These are phyloP conservation scores for Formica aserva DNA, from an alignment of 2,888 invertebrate species.

Conservation along the genomic window DNA sequence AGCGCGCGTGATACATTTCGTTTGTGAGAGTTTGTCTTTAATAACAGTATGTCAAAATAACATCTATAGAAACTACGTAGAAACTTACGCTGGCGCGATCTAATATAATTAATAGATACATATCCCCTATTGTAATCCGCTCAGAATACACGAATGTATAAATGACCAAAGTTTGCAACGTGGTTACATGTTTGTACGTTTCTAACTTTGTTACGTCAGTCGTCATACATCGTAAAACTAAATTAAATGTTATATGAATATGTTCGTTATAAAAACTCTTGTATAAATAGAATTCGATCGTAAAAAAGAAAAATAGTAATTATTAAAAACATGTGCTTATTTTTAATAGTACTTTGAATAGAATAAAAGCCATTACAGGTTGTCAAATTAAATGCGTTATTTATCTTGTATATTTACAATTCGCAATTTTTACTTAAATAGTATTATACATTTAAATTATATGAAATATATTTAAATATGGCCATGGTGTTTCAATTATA, in stretches of 20 bases:
- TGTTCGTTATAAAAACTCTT: background rate
- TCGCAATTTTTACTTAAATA: background rate
- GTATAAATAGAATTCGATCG: background rate
- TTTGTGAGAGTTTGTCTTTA: background rate
- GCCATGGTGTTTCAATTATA: background rate
- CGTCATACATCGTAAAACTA: background rate
- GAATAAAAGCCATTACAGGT: background rate
- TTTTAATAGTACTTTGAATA: background rate
- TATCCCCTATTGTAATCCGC: slow-evolving; percentile 13
- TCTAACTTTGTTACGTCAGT: slow-evolving; percentile 13
- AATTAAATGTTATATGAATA: slow-evolving; percentile 1
- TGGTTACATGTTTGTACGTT: background rate
- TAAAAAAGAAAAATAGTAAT: background rate
- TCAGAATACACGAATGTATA: background rate
- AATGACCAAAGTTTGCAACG: slow-evolving; percentile 22
- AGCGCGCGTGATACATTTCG: slow-evolving; percentile 22
- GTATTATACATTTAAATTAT: background rate
- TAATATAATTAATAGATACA: slow-evolving; percentile 23
- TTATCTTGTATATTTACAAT: background rate
- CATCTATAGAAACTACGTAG: background rate
- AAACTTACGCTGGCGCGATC: slow-evolving; percentile 1
- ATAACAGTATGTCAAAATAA: slow-evolving; percentile 16
- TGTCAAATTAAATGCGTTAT: background rate
- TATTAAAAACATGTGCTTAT: background rate
- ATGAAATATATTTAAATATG: slow-evolving; percentile 6